Conservation (phyloP, 2,888 invertebrate species). For the Aphrophora alni region DNA sequence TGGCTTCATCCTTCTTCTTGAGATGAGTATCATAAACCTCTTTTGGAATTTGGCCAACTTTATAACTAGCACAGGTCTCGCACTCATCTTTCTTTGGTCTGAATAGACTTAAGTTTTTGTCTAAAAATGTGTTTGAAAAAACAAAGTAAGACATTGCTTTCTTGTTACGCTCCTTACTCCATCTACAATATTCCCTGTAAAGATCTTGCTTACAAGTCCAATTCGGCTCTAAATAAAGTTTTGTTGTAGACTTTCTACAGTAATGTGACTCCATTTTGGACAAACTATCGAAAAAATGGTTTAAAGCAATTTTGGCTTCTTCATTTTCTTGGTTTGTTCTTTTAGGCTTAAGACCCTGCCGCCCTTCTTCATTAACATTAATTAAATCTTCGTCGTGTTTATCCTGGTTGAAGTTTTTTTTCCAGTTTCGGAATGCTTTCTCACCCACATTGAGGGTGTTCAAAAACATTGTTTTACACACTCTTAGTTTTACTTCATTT, state of each 20-base stretch:
- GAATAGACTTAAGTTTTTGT: no score
- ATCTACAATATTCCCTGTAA: conserved; percentile 3
- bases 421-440: neutral
- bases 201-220: conserved; percentile 11
- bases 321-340: neutral
- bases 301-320: neutral
- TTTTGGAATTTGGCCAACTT: no score
- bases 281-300: neutral
- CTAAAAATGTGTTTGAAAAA: neutral
- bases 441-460: neutral
- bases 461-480: neutral
- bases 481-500: neutral
- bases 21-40: no score
- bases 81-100: no score
- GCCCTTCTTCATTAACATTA: neutral
- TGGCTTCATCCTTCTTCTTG: no score
- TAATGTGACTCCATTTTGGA: neutral
- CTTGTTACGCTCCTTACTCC: neutral
- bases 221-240: neutral
- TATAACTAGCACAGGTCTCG: no score
- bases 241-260: neutral
- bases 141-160: conserved; percentile 6
- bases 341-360: neutral
- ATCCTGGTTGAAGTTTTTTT: neutral
- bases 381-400: no score